A percentile compares a stretch with the other conserved stretches of the same genome.
These are phyloP conservation scores for Chouioia cunea DNA, from an alignment of 2,888 invertebrate genomes.

Conservation along the genomic window DNA sequence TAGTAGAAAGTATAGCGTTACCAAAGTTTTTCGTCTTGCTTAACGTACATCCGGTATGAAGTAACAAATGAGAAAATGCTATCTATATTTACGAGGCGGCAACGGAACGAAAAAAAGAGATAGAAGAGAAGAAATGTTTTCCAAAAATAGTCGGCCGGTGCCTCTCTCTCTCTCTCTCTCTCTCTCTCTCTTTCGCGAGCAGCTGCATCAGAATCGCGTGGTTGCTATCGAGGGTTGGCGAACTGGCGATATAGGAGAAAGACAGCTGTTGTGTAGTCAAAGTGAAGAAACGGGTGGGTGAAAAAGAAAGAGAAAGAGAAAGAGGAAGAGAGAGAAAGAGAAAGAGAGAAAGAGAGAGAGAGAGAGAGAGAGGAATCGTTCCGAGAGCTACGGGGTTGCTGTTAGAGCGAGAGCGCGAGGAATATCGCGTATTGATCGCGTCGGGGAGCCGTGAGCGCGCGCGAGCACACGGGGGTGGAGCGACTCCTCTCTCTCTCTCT, in stretches of 20 bases:
- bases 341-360: constrained; percentile 41
- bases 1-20: no score
- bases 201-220: constrained; percentile 19
- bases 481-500: constrained; percentile 49
- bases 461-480: constrained; percentile 61
- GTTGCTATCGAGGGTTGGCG: constrained; percentile 17
- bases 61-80: no score
- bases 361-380: constrained; percentile 42
- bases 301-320: constrained; percentile 23
- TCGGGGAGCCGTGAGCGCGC: constrained; percentile 51
- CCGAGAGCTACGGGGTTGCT: not conserved
- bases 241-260: constrained; percentile 29
- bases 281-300: constrained; percentile 7
- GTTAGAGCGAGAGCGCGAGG: constrained; percentile 34
- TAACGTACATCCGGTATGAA: no score
- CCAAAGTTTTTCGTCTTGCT: no score
- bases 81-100: no score
- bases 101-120: no score
- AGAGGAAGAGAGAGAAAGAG: constrained; percentile 23
- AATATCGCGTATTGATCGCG: constrained; percentile 66
- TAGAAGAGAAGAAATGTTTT: no score
- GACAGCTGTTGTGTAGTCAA: constrained; percentile 14
- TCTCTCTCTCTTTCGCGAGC: no score
- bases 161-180: no score
- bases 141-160: no score